These are phyloP conservation scores for Lacerta bilineata DNA, from an alignment of 2,797 vertebrate genomes.

Conservation along the genomic window DNA sequence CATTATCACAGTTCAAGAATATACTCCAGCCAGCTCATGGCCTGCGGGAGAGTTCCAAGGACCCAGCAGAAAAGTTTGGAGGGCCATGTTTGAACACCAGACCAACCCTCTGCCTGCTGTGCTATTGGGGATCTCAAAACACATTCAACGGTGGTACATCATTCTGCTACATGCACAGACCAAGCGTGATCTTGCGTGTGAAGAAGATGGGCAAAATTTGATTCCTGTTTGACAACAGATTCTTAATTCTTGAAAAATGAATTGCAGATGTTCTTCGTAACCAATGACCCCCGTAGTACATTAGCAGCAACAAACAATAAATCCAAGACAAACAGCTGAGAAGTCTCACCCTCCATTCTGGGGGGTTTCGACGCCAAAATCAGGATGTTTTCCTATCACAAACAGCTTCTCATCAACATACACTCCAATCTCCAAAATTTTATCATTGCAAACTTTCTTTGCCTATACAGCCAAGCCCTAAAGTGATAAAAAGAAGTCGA, in stretches of 20 bases:
- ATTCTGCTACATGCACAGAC: not conserved
- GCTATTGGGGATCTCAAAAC: not conserved
- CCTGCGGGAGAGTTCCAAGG: too few species aligned
- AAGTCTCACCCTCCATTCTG: not conserved
- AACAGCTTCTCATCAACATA: not conserved
- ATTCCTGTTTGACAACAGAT: not conserved
- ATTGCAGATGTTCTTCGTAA: not conserved
- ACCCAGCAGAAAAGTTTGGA: too few species aligned
- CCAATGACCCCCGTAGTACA: not conserved
- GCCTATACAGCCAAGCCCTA: not conserved
- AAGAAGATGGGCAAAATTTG: not conserved
- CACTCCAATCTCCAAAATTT: not conserved
- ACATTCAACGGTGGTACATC: not conserved
- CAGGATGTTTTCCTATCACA: not conserved
- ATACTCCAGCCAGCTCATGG: too few species aligned
- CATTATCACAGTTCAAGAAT: too few species aligned
- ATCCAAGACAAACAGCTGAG: not conserved
- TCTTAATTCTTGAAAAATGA: not conserved
- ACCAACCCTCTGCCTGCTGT: too few species aligned
- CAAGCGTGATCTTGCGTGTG: not conserved
- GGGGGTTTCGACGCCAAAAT: not conserved
- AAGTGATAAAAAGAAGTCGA: not conserved
- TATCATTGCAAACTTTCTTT: not conserved
- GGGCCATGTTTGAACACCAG: too few species aligned
- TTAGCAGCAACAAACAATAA: not conserved